Conservation (phyloP, 2,797 vertebrate species). For the Chelon labrosus region DNA sequence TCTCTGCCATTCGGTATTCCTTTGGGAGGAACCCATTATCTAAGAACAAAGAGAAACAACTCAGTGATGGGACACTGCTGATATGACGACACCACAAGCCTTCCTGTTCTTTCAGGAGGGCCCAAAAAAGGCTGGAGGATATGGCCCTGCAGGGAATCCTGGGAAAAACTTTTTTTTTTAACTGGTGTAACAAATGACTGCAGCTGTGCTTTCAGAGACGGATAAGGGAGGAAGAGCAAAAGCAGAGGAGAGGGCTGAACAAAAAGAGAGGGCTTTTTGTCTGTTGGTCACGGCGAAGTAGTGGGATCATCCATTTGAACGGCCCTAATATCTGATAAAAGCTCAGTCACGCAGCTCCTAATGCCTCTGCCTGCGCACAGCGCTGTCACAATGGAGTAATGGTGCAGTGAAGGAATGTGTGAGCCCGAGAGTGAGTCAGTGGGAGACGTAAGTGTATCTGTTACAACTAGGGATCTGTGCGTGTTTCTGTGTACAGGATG, state of each 20-base stretch:
- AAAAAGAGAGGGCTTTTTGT: constrained; percentile 75
- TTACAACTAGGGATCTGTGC: constrained; percentile 14
- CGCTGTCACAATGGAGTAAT: constrained; percentile 64
- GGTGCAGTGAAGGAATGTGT: constrained; percentile 59
- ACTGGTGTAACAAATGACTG: constrained; percentile 73
- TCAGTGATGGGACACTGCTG: constrained; percentile 43
- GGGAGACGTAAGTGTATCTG: constrained; percentile 30
- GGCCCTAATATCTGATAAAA: constrained; percentile 78
- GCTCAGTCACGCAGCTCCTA: constrained; percentile 75
- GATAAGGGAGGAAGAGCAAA: constrained; percentile 59
- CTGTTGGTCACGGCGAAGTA: constrained; percentile 73
- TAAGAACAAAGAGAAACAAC: constrained; percentile 55
- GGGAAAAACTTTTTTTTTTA: constrained; percentile 55
- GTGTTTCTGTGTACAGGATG: constrained; percentile 4
- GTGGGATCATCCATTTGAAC: constrained; percentile 78
- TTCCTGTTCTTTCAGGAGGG: constrained; percentile 63
- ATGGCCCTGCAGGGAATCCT: constrained; percentile 72
- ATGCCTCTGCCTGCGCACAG: constrained; percentile 59
- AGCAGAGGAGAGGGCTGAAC: constrained; percentile 49
- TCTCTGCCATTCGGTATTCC: constrained; percentile 30
- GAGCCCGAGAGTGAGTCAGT: constrained; percentile 46
- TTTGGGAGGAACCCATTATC: constrained; percentile 62
- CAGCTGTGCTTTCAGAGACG: constrained; percentile 75
- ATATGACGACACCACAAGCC: constrained; percentile 60
- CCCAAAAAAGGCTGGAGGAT: constrained; percentile 65